Base-by-base conservation (phyloP, 2,797 vertebrate genomes). In the Pterois miles region DNA sequence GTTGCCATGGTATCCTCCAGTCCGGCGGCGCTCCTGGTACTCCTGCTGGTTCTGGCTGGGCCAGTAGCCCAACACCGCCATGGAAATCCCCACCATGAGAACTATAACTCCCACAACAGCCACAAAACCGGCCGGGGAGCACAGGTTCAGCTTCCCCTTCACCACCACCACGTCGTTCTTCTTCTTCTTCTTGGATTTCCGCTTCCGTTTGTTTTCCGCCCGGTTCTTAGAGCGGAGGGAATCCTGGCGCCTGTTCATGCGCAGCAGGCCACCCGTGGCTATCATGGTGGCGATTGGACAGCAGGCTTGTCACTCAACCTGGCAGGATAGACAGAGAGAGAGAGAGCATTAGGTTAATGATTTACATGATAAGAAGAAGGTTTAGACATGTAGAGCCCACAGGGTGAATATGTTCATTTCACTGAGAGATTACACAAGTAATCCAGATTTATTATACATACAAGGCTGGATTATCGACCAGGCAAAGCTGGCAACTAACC, bases 61-160 rank as follows among this genome's bases (percentile, higher is more conserved):
- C 98, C 98, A 99, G 93, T 99, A 99, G 77, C 98, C 98, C 89
- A 99, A 91, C 14, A 98, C 94, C 0, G 98, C 98, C 96, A 99
- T 96, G 64, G 97, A 93, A 2, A 99, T 96, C 75, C 98, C 98
- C 80, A 98, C 96, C 71, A 99, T 86, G 66, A 99, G 92, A 57
- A 99, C 95, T 0, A 97, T 60, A 54, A 99, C 94, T 33, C 98
- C 98, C 16, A 97, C 93, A 5, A 96, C 96, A 0, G 98, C 98
- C 12, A 99, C 96, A 72, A 99, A 77, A 16, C 98, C 98, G 0
- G 98, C 98, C 14, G 96, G 20, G 8, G 98, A 99, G 90, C 96
- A 97, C 54, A 99, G 92, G 75, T 99, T 97, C 58, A 99, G 95
- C 86, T 98, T 99, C 80, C 98, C 98, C 85, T 99, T 99, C 85